phyloP scores from a whole-genome alignment of 1,140 invertebrate genomes.

The Pteromalus puparum region DNA sequence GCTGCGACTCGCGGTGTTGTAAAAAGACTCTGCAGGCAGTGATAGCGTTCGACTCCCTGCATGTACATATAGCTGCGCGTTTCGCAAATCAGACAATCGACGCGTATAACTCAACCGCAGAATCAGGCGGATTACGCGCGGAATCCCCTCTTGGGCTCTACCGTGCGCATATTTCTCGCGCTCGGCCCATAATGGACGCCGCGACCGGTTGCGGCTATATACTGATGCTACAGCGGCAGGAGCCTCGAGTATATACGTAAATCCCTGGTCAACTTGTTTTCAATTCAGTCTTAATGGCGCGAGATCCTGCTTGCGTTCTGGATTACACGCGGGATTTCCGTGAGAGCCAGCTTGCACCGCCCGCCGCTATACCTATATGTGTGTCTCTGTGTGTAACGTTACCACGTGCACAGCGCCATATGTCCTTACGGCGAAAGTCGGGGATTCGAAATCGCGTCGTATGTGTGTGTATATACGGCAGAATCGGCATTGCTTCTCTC shows the following conservation, averaged over 20 bases:
- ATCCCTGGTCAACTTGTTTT: constrained; percentile 47
- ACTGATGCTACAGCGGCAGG: too few relatives aligned
- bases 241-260: not conserved
- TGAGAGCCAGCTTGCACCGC: not conserved
- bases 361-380: too few relatives aligned
- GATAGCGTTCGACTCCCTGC: too few relatives aligned
- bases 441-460: not conserved
- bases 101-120: not conserved
- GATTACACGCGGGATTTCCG: constrained; percentile 36
- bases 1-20: too few relatives aligned
- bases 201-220: not conserved
- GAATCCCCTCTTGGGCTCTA: not conserved
- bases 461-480: constrained; percentile 1
- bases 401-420: not conserved
- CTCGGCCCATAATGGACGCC: not conserved
- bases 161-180: constrained; percentile 29
- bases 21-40: too few relatives aligned
- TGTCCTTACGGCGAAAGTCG: constrained; percentile 30
- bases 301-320: constrained; percentile 11
- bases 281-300: constrained; percentile 43
- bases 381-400: not conserved
- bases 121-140: constrained; percentile 17
- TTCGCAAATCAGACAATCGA: not conserved
- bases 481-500: constrained; percentile 30
- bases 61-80: too few relatives aligned